Conservation (phyloP, 2,797 vertebrate genomes). For the Alosa sapidissima region DNA sequence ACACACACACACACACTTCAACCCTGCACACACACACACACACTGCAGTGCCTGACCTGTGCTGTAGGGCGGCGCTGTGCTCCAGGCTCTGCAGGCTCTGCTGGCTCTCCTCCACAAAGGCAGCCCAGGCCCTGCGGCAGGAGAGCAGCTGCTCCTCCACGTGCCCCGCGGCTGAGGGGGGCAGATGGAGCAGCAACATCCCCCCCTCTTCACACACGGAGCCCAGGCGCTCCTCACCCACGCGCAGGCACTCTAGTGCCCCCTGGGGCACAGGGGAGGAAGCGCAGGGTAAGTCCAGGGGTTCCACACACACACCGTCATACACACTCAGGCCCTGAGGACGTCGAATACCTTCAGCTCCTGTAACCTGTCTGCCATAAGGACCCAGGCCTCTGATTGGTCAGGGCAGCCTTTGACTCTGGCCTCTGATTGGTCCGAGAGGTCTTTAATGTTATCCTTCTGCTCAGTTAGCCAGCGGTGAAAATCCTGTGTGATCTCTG, state of each 20-base stretch:
- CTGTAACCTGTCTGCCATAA: slow-evolving; percentile 78
- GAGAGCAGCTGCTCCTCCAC: slow-evolving; percentile 84
- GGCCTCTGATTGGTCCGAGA: slow-evolving; percentile 47
- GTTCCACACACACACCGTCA: neutral
- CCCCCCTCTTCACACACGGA: slow-evolving; percentile 81
- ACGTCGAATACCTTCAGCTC: slow-evolving; percentile 81
- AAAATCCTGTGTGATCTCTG: slow-evolving; percentile 83
- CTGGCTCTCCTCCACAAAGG: slow-evolving; percentile 78
- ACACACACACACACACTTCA: too few species aligned
- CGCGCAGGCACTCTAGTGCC: slow-evolving; percentile 69
- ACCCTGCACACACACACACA: too few species aligned
- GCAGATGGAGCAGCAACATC: slow-evolving; percentile 78
- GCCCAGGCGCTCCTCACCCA: slow-evolving; percentile 80
- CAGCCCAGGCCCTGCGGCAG: slow-evolving; percentile 82
- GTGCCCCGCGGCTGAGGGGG: slow-evolving; percentile 75
- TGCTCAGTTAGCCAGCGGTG: slow-evolving; percentile 81
- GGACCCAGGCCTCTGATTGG: slow-evolving; percentile 79
- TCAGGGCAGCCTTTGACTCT: slow-evolving; percentile 79
- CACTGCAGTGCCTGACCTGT: slow-evolving; percentile 57
- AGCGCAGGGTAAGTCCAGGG: neutral
- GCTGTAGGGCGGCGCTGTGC: slow-evolving; percentile 77
- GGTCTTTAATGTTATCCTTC: slow-evolving; percentile 47
- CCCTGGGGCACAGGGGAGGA: slow-evolving; percentile 65
- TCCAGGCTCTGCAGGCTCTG: slow-evolving; percentile 81
- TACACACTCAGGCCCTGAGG: neutral